Evolutionary conservation across 2,797 vertebrate genomes (phyloP).

Genomic region (Coilia nasus): DNA sequence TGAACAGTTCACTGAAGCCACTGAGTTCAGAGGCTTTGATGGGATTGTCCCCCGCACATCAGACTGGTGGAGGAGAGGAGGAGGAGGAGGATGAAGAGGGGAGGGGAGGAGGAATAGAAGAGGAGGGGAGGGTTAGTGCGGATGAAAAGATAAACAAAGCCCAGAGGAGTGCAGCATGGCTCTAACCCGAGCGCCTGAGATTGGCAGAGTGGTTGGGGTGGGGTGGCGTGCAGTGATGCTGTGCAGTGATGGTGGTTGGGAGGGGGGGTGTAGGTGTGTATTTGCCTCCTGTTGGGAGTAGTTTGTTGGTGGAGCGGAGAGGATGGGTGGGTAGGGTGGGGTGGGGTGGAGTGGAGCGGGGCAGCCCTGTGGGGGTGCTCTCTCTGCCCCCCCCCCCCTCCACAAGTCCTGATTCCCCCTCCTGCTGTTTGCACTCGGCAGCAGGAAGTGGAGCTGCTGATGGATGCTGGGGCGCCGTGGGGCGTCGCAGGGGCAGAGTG

Average conservation of each 20-base stretch:
- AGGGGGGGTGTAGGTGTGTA: not conserved
- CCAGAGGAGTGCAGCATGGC: too few species aligned
- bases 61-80: not conserved
- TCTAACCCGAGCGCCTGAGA: too few species aligned
- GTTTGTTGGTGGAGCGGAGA: not conserved
- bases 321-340: conserved; percentile 20
- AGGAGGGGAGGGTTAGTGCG: too few species aligned
- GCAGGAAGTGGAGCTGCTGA: conserved; percentile 67
- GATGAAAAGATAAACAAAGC: too few species aligned
- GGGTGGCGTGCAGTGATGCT: too few species aligned
- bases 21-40: conserved; percentile 17
- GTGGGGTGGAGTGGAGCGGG: conserved; percentile 20
- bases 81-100: not conserved
- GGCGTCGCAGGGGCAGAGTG: conserved; percentile 54
- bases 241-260: too few species aligned
- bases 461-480: conserved; percentile 40
- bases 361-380: conserved; percentile 3
- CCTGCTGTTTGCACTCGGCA: conserved; percentile 60
- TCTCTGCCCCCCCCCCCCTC: not conserved
- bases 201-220: too few species aligned
- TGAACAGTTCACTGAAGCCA: not conserved
- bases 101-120: not conserved
- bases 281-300: not conserved
- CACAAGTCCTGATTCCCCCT: conserved; percentile 46
- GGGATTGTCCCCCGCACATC: conserved; percentile 1